Evolutionary conservation across 2,113 vertebrate genomes (phyloP), one percentile per base, ranked within the genome.

Genomic region (Chaetorhynchus papuensis): DNA sequence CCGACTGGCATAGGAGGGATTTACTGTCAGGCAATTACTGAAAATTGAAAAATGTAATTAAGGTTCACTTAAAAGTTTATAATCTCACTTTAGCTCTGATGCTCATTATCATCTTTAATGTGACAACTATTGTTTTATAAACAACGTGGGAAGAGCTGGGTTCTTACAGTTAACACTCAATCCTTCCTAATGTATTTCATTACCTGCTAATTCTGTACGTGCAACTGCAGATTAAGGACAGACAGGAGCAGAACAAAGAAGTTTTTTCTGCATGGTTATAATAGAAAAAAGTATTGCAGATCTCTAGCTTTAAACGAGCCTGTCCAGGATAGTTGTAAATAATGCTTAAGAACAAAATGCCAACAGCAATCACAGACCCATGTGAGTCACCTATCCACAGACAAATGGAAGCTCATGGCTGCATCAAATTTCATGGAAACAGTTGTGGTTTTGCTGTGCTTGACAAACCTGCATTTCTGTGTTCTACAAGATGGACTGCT

Each of bases 21-120:
- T 96, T 96, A 59, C 47, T 86, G 42, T 37, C 79, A 85, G 50
- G 27, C 9, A 1, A 56, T 91, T 95, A 86, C 71, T 70, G 69
- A 92, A 93, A 92, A 95, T 75, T 96, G 90, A 93, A 96, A 96
- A 94, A 90, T 52, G 14, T 86, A 92, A 90, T 96, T 94, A 92
- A 88, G 68, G 56, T 80, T 96, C 76, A 35, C 56, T 87, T 88
- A 60, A 75, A 96, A 94, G 56, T 96, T 95, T 89, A 57, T 90
- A 93, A 95, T 94, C 94, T 86, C 47, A n/a, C 69, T 92, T 85
- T 56, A 92, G 85, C 54, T 86, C 33, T 92, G 68, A 66, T 63
- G 83, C 68, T 93, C 7, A 30, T 94, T 91, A 83, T 71, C 69
- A 87, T 86, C 64, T 83, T 88, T 66, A 88, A 86, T 92, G 35